phyloP scores from a whole-genome alignment of 2,888 invertebrate genomes.

The Heteromurus nitidus region DNA sequence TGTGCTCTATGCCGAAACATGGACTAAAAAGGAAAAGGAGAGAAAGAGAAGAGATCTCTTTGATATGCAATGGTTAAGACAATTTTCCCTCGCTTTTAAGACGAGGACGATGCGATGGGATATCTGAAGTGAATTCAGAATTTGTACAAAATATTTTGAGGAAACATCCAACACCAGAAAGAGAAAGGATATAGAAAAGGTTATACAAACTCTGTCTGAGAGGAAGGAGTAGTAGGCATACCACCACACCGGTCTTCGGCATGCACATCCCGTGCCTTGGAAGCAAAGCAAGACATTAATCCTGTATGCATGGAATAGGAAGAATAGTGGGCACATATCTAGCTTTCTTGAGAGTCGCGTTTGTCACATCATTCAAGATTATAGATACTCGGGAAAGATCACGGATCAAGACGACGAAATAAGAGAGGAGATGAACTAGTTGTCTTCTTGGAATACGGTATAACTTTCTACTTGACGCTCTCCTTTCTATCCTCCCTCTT shows the following conservation, averaged over 20 bases:
- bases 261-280: background rate
- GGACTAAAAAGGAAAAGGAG: background rate
- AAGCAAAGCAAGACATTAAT: background rate
- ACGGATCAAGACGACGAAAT: constrained; percentile 33
- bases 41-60: constrained; percentile 9
- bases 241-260: background rate
- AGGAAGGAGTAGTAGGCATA: too few species aligned
- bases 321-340: background rate
- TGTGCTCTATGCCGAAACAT: too few species aligned
- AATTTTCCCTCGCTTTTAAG: constrained; percentile 32
- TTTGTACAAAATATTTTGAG: constrained; percentile 42
- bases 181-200: too few species aligned
- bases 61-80: constrained; percentile 28
- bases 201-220: too few species aligned
- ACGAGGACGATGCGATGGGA: constrained; percentile 37
- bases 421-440: constrained; percentile 19
- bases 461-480: background rate
- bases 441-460: constrained; percentile 22
- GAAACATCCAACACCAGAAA: background rate
- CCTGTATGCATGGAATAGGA: background rate
- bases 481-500: constrained; percentile 9
- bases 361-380: constrained; percentile 52
- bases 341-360: constrained; percentile 25
- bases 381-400: constrained; percentile 27
- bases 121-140: constrained; percentile 57